Evolutionary conservation across 2,888 invertebrate species (phyloP).

Genomic region (Aleiodes alternator): DNA sequence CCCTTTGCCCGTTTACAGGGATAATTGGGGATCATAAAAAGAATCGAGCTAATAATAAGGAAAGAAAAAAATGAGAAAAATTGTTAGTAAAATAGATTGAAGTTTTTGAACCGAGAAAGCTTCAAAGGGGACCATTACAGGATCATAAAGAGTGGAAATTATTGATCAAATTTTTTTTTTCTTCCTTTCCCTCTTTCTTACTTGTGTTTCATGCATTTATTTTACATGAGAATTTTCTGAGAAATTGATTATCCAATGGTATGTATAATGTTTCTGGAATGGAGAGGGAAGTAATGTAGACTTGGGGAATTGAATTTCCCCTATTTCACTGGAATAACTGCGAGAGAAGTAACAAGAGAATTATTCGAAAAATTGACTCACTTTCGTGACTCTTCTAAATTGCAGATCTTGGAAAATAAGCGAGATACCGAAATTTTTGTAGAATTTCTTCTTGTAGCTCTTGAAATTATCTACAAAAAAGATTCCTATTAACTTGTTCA

Average conservation of each 20-base stretch:
- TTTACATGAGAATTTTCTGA: conserved; percentile 14
- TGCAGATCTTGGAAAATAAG: too few relatives aligned
- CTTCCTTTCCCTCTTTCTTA: not conserved
- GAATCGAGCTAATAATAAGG: not conserved
- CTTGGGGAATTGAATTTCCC: too few relatives aligned
- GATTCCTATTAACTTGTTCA: too few relatives aligned
- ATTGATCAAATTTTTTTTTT: not conserved
- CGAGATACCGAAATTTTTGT: too few relatives aligned
- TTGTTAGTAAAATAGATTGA: not conserved
- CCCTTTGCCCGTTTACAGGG: not conserved
- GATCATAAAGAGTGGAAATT: conserved; percentile 1
- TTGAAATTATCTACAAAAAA: too few relatives aligned
- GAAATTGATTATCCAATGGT: conserved; percentile 20
- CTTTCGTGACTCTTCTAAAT: too few relatives aligned
- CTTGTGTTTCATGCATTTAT: not conserved
- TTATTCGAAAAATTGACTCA: too few relatives aligned
- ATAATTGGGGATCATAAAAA: not conserved
- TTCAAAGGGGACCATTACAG: not conserved
- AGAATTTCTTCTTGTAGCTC: too few relatives aligned
- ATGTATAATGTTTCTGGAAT: not conserved
- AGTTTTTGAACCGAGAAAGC: not conserved
- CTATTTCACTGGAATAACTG: too few relatives aligned
- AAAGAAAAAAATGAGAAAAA: not conserved
- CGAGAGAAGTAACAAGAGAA: too few relatives aligned
- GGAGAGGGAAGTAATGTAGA: too few relatives aligned